Evolutionary conservation across 2,797 vertebrate species (phyloP).

Genomic region (Chelmon rostratus): DNA sequence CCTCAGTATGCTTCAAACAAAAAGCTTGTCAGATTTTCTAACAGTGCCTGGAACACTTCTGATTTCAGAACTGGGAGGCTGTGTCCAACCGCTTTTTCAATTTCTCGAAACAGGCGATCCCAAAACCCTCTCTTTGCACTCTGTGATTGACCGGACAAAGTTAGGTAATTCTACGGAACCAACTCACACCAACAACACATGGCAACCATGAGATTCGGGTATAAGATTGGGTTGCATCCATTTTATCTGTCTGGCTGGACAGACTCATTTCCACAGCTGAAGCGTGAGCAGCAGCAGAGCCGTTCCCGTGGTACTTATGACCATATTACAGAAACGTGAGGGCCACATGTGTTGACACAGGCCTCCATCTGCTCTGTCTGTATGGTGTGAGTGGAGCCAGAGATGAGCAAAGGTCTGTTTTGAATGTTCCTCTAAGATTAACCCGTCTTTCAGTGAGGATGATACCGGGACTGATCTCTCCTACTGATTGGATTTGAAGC

Average conservation of each 20-base stretch:
- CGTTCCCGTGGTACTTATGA: slow-evolving; percentile 24
- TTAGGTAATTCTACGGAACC: background rate
- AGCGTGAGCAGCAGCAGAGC: background rate
- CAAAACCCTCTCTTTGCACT: background rate
- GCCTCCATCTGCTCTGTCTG: slow-evolving; percentile 60
- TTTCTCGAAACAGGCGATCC: background rate
- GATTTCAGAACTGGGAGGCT: background rate
- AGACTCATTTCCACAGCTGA: slow-evolving; percentile 22
- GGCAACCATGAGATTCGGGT: background rate
- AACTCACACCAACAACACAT: too few species aligned
- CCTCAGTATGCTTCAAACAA: background rate
- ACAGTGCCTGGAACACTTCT: background rate
- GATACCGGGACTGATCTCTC: slow-evolving; percentile 76
- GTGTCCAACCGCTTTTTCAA: background rate
- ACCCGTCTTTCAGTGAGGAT: slow-evolving; percentile 74
- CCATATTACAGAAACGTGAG: slow-evolving; percentile 39
- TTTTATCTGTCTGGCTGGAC: slow-evolving; percentile 3
- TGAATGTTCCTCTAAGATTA: slow-evolving; percentile 80
- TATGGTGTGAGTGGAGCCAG: slow-evolving; percentile 47
- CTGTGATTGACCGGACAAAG: background rate
- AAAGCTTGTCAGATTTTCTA: background rate
- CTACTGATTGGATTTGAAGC: slow-evolving; percentile 82
- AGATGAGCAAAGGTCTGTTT: slow-evolving; percentile 77
- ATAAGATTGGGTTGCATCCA: background rate
- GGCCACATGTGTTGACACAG: slow-evolving; percentile 70